A percentile compares a stretch with the other conserved stretches of the same genome.
These are phyloP conservation scores for Ceyx cyanopectus DNA, from an alignment of 2,113 vertebrate genomes.

Conservation along the genomic window DNA sequence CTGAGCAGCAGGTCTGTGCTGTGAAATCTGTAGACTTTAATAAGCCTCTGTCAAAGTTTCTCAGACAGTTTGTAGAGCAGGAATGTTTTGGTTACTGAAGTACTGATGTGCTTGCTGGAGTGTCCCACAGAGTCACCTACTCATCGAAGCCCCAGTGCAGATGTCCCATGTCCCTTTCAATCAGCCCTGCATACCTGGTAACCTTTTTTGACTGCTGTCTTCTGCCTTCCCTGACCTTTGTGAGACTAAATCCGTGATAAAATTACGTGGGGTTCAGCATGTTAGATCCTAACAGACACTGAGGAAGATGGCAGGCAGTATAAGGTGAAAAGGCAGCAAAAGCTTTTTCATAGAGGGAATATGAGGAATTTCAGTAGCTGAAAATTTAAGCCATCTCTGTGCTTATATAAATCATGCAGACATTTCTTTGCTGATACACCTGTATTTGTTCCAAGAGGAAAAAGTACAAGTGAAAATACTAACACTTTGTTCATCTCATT, in stretches of 20 bases:
- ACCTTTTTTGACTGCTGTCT: not conserved
- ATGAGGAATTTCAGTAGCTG: conserved; percentile 4
- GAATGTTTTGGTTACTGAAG: not conserved
- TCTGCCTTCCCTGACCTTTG: not conserved
- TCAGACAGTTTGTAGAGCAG: not conserved
- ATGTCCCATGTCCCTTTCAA: not conserved
- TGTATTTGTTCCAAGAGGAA: not conserved
- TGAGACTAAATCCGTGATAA: not conserved
- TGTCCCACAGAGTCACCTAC: not conserved
- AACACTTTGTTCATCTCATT: conserved; percentile 52
- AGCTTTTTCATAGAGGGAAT: not conserved
- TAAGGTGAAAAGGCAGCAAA: not conserved
- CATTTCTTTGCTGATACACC: not conserved
- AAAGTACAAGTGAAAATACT: conserved; percentile 58
- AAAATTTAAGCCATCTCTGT: not conserved
- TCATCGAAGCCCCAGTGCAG: not conserved
- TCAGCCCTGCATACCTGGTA: not conserved
- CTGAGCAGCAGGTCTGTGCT: not conserved
- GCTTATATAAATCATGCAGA: not conserved
- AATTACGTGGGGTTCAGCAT: not conserved
- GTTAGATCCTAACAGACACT: not conserved
- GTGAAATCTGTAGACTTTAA: not conserved
- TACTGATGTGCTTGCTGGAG: not conserved
- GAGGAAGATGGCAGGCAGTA: not conserved
- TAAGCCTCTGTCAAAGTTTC: not conserved